These are phyloP conservation scores for Brienomyrus longianalis DNA, from an alignment of 2,113 vertebrate species.

Conservation along the genomic window DNA sequence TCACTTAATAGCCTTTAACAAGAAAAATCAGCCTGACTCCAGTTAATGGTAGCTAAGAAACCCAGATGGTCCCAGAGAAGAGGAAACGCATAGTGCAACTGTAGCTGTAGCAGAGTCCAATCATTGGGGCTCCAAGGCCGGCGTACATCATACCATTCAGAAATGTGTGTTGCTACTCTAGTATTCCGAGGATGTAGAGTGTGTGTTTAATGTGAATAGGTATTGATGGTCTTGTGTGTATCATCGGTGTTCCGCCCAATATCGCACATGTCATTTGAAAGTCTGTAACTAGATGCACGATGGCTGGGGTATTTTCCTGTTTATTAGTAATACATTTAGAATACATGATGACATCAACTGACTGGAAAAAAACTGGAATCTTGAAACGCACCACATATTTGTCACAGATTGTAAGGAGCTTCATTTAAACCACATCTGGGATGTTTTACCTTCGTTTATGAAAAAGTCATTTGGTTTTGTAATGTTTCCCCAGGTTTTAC, in stretches of 20 bases:
- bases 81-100: background rate
- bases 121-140: background rate
- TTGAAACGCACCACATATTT: background rate
- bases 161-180: background rate
- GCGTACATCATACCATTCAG: background rate
- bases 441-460: background rate
- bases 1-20: background rate
- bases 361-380: background rate
- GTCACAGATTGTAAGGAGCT: background rate
- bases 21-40: background rate
- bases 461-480: background rate
- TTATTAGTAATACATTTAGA: background rate
- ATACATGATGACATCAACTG: too few relatives aligned
- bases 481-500: background rate
- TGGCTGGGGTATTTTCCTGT: background rate
- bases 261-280: background rate
- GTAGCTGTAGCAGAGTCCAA: background rate
- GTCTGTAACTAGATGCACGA: background rate
- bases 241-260: background rate
- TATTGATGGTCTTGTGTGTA: background rate
- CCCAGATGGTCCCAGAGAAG: background rate
- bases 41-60: background rate
- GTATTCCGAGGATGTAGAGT: background rate
- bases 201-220: background rate
- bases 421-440: background rate